Base-by-base conservation (phyloP, 2,888 invertebrate genomes). In the Pseudeuparius sepicola region DNA sequence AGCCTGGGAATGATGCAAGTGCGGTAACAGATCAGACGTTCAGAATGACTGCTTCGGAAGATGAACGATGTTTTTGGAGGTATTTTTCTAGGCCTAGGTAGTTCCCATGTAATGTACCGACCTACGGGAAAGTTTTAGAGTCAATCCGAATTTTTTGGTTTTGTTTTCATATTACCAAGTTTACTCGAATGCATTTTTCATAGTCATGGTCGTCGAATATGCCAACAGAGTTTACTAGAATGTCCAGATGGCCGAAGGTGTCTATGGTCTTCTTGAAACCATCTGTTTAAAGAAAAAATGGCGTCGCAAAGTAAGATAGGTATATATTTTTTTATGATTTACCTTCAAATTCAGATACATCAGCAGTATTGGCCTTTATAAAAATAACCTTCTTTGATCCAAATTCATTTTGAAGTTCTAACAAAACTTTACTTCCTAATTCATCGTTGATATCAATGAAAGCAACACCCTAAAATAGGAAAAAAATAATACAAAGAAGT, bases 71-170 rank as follows among this genome's bases (percentile, higher is more conserved):
- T 6, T 20, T 38, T 14, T 31, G 41, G 9, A 41, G 24, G 23
- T 41, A 41, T 6, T 41, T 41, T 31, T 41, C 41, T n/a, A 38
- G 29, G 3, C 35, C 41, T n/a, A 41, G 13, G 13, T 35, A 28
- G 5, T 35, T 31, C 9, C 41, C 41, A 28, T 41, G 24, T 4
- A 41, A 24, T 7, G 35, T 32, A 10, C 41, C 41, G 25, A 38
- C 38, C 41, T 41, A 16, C n/a, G 12, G 34, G n/a, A n/a, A n/a
- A n/a, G n/a, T n/a, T n/a, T n/a, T n/a, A n/a, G n/a, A n/a, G n/a
- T n/a, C n/a, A n/a, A n/a, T n/a, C n/a, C n/a, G n/a, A n/a, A n/a
- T n/a, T n/a, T n/a, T n/a, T n/a, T n/a, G n/a, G n/a, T n/a, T n/a
- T n/a, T n/a, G n/a, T n/a, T n/a, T n/a, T n/a, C n/a, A 7, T 7